Evolutionary conservation across 2,797 vertebrate genomes (phyloP).

Genomic region (Mallotus villosus): DNA sequence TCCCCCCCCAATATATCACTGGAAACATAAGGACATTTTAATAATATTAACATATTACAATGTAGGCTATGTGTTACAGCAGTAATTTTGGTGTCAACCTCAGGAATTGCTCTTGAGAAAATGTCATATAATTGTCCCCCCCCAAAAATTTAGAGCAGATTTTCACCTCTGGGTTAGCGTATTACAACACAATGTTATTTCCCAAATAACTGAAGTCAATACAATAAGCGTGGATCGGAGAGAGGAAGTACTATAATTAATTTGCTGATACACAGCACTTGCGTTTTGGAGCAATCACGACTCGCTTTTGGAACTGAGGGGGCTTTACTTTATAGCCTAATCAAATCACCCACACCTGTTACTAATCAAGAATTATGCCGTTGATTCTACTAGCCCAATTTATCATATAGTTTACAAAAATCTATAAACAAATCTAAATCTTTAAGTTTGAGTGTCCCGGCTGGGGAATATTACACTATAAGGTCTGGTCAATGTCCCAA

Average conservation of each 20-base stretch:
- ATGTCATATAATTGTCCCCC: too few species aligned
- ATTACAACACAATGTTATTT: conserved; percentile 26
- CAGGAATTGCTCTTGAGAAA: too few species aligned
- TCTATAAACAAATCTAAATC: too few species aligned
- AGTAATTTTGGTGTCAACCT: too few species aligned
- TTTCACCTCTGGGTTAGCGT: too few species aligned
- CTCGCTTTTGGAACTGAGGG: background rate
- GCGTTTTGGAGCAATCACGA: background rate
- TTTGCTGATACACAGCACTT: background rate
- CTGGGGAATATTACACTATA: background rate
- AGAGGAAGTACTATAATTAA: too few species aligned
- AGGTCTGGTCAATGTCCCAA: background rate
- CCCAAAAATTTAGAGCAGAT: too few species aligned
- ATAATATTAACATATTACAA: too few species aligned
- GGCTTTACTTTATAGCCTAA: conserved; percentile 6
- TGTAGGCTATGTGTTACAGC: too few species aligned
- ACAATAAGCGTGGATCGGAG: background rate
- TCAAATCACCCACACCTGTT: conserved; percentile 34
- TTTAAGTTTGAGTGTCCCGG: background rate
- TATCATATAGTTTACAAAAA: background rate
- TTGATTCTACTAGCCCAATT: background rate
- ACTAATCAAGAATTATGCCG: conserved; percentile 21
- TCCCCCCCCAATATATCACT: too few species aligned
- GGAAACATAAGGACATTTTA: too few species aligned
- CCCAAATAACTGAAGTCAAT: conserved; percentile 22